A percentile compares a stretch with the other conserved stretches of the same genome.
Evolutionary conservation across 2,113 vertebrate genomes (phyloP).

Genomic region (Terrapene triunguis): DNA sequence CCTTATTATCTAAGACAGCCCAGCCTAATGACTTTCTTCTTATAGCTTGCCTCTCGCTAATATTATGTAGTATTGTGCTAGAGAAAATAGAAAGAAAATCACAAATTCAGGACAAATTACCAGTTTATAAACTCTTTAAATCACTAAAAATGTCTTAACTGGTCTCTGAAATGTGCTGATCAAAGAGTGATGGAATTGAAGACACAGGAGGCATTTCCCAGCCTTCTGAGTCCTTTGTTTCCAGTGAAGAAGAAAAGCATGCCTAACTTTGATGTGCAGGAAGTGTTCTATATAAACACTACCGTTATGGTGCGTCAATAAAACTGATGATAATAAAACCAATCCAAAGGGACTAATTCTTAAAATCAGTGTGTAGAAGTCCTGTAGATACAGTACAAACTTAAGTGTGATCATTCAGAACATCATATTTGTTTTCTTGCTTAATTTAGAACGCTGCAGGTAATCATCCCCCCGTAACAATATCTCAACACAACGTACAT

Average conservation of each 20-base stretch:
- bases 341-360: constrained; percentile 53
- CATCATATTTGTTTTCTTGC: neutral
- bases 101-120: constrained; percentile 36
- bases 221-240: neutral
- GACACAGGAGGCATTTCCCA: neutral
- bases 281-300: neutral
- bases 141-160: constrained; percentile 43
- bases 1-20: constrained; percentile 60
- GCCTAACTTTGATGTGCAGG: neutral
- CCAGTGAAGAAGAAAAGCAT: neutral
- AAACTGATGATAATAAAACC: constrained; percentile 53
- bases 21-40: constrained; percentile 51
- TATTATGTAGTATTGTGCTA: neutral
- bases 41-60: constrained; percentile 40
- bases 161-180: constrained; percentile 43
- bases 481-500: neutral
- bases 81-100: constrained; percentile 41
- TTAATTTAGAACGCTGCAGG: neutral
- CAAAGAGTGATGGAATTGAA: neutral
- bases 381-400: constrained; percentile 15
- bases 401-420: neutral
- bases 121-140: constrained; percentile 62
- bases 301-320: constrained; percentile 28
- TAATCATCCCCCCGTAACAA: neutral
- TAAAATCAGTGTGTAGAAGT: constrained; percentile 64